Evolutionary conservation across 2,797 vertebrate genomes (phyloP), one percentile per base, ranked within the genome.

Genomic region (Typhlichthys subterraneus): DNA sequence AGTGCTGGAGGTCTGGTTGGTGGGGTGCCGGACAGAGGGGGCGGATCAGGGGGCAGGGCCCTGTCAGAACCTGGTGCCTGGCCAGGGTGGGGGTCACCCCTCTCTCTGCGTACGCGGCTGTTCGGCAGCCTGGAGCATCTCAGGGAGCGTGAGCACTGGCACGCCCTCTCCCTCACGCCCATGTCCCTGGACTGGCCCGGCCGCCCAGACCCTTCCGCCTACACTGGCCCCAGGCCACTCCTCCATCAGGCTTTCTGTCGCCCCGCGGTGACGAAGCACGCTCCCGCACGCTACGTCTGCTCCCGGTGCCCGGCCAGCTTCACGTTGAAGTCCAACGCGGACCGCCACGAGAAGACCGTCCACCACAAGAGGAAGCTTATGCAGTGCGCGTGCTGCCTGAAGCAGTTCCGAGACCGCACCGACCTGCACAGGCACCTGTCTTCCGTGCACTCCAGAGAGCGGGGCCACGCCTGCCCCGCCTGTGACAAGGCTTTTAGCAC

Each of bases 301-400:
- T 88, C 93, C 54, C 90, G 87, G 46, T 95, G 94, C 64, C 93
- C 94, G 0, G 90, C 93, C 15, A 94, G 94, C 87, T 95, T 95
- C 88, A 93, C 93, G 0, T 89, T 94, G 67, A 95, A 94, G 72
- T 96, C 94, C 65, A 95, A 94, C 2, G 90, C 93, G 1, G 93
- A 95, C 55, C 92, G 90, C 0, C 93, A 92, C 0, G 87, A 94
- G 68, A 94, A 95, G 88, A 94, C 92, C 57, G 89, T 92, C 79
- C 94, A 93, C 80, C 91, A 84, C 65, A 94, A 94, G 81, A 87
- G 90, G 84, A 94, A 94, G 87, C 92, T 93, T 79, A 93, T 95
- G 93, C 91, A 87, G 73, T 94, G 95, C 50, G 74, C 77, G 46
- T 77, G 79, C 87, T 94, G 93, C 72, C 80, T 90, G 79, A 91